Base-by-base conservation (phyloP, 2,113 vertebrate species). In the Antigone vipio region DNA sequence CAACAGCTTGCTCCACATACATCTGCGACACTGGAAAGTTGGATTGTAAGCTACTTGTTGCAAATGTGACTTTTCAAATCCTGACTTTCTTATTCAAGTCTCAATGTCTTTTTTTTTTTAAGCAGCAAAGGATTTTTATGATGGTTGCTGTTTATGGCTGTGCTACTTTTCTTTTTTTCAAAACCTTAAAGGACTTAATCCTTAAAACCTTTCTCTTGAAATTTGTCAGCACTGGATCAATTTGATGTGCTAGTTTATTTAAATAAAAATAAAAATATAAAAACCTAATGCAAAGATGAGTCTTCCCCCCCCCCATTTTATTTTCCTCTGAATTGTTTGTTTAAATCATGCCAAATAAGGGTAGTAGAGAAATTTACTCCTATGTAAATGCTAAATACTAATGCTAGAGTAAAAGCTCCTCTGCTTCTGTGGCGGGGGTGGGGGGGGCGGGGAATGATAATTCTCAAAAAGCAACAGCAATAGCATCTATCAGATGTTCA, bases 1-100 rank as follows among this genome's bases (percentile, higher is more conserved):
- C 11, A 53, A 66, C 8, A 79, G 8, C 19, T 11, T 62, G 8
- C 5, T 72, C 3, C 27, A 53, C 2, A 30, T 29, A 40, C 2
- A 18, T 23, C 21, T 4, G 1, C 29, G 38, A 30, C 0, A 4
- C 12, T 38, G 11, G 23, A 55, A 68, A 69, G 5, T 1, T 59
- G 13, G 15, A 52, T 30, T 74, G 11, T 20, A 83, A 92, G 1
- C 2, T 63, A 30, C 17, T 63, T 67, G 3, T 67, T 73, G 21
- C 9, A 73, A 56, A 77, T 49, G 8, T 26, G 17, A 74, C 29
- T 68, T 16, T 67, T 50, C 4, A 14, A n/a, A 50, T 44, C 21
- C 30, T 68, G 11, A 35, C 7, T 73, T 40, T 47, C 20, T 73
- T 66, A 81, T 42, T 62, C 17, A 55, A 6, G 0, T 40, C 8